Percentiles rank a stretch among this genome's conserved stretches.
Evolutionary conservation across 2,113 vertebrate genomes (phyloP).

Genomic region (Cavia porcellus): DNA sequence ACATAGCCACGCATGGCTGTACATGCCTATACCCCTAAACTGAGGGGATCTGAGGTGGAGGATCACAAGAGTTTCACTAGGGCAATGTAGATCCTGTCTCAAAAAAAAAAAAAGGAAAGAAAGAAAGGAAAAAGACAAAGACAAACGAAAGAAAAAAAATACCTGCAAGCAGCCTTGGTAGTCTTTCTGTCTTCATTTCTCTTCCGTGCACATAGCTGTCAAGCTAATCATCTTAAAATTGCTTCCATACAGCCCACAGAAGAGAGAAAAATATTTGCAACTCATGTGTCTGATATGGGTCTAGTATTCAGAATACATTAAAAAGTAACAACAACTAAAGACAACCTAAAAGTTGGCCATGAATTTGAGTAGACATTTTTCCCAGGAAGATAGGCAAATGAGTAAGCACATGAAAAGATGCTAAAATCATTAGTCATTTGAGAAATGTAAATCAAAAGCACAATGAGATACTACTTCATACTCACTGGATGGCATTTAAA

Average conservation of each 20-base stretch:
- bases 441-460: constrained; percentile 70
- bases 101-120: neutral
- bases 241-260: neutral
- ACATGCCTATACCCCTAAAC: neutral
- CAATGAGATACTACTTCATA: constrained; percentile 62
- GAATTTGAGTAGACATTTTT: constrained; percentile 29
- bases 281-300: neutral
- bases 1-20: neutral
- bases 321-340: neutral
- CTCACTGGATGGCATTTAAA: neutral
- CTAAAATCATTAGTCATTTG: constrained; percentile 62
- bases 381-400: constrained; percentile 42
- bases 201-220: neutral
- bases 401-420: constrained; percentile 10
- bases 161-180: neutral
- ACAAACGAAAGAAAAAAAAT: neutral
- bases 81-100: neutral
- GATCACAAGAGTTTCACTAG: neutral
- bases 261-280: constrained; percentile 30
- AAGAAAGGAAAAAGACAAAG: neutral
- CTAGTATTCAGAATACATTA: neutral
- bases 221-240: constrained; percentile 43
- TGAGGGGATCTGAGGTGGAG: neutral
- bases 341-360: constrained; percentile 6
- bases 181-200: constrained; percentile 14